Base-by-base conservation (phyloP, 2,888 invertebrate genomes). In the Drosophila phalerata region DNA sequence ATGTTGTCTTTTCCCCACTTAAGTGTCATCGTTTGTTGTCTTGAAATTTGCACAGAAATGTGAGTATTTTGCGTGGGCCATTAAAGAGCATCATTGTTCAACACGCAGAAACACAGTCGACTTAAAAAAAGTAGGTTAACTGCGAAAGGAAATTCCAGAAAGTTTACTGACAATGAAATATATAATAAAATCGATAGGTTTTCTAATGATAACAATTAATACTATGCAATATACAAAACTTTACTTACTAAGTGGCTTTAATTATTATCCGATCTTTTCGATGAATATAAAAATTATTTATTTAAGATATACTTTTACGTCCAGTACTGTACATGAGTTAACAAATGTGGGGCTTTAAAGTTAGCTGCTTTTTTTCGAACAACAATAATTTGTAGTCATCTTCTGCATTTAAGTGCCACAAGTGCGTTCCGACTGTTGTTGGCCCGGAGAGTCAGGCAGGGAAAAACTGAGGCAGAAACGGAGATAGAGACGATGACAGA, bases 41-140 rank as follows among this genome's bases (percentile, higher is more conserved):
- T 64, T 57, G 30, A 70, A 63, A 48, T 70, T 70, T 60, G 66
- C 55, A 63, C 63, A 65, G 60, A 75, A 72, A 62, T 58, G 64
- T 19, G 30, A 63, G 15, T 43, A 57, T 42, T 61, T 69, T 67
- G 66, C 66, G 77, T 69, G 63, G 77, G 72, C 49, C 15, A 62
- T 47, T 56, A 15, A 25, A 48, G 52, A 49, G 60, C 48, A 47
- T 22, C 55, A 43, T 22, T 58, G 48, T 47, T 55, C 28, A 55
- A 22, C 13, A 15, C 28, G 22, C 22, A 49, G 11, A 32, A 13
- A 37, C 22, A 51, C 64, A 57, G 15, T 30, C 32, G 13, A 40
- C 32, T 15, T 3, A 17, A 34, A 22, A 10, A 42, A 49, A n/a
- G 11, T 64, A 3, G 34, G 57, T 57, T n/a, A 28, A 57, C 11